A percentile compares a stretch with the other conserved stretches of the same genome.
Conservation (phyloP, 2,888 invertebrate species). For the Noctuana brunneofusca region DNA sequence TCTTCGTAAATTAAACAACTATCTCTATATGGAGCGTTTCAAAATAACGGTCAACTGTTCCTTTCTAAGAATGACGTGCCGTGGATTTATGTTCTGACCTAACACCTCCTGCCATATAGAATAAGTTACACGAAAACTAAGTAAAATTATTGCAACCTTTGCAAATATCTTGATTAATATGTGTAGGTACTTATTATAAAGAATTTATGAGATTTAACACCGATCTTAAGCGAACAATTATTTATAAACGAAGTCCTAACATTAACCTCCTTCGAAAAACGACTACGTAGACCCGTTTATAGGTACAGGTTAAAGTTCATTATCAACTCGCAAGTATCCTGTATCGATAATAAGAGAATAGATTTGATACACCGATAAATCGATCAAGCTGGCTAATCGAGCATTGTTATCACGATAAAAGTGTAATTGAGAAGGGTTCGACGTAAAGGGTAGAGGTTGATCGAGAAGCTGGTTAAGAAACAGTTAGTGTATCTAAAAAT, state of each 20-base stretch:
- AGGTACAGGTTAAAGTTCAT: slow-evolving; percentile 26
- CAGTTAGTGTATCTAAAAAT: slow-evolving; percentile 3
- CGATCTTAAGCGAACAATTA: too few relatives aligned
- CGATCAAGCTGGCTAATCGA: slow-evolving; percentile 29
- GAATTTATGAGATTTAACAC: too few relatives aligned
- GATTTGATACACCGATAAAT: slow-evolving; percentile 32
- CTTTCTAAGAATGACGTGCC: slow-evolving; percentile 59
- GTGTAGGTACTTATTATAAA: too few relatives aligned
- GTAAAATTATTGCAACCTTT: slow-evolving; percentile 18
- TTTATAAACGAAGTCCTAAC: not conserved
- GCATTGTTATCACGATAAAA: slow-evolving; percentile 37
- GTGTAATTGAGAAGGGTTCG: slow-evolving; percentile 40
- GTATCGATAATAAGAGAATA: slow-evolving; percentile 31
- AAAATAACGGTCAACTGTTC: slow-evolving; percentile 46
- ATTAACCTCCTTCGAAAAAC: slow-evolving; percentile 5
- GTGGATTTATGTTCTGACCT: slow-evolving; percentile 55
- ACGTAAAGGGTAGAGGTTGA: slow-evolving; percentile 66
- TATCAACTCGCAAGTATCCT: slow-evolving; percentile 19
- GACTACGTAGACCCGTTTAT: not conserved
- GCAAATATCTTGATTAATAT: too few relatives aligned
- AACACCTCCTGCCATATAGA: slow-evolving; percentile 36
- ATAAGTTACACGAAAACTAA: slow-evolving; percentile 3
- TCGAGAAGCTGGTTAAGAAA: slow-evolving; percentile 52
- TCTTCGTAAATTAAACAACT: slow-evolving; percentile 26
- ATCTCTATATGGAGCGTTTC: slow-evolving; percentile 47